Conservation (phyloP, 2,113 vertebrate genomes). For the Heterotilapia buettikoferi region DNA sequence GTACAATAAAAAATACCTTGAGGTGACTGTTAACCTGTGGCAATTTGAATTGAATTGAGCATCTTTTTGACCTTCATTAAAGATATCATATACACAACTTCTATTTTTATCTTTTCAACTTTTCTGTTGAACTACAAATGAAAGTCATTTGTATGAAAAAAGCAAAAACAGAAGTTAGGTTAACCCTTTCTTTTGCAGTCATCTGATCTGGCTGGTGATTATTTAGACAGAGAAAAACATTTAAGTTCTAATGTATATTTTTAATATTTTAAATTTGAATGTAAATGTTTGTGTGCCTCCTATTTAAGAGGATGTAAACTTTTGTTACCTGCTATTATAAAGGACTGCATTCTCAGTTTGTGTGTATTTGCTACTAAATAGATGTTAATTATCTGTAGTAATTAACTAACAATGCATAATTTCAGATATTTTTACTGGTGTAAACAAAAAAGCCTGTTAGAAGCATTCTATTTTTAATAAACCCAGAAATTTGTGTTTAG, state of each 20-base stretch:
- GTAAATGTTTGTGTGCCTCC: background rate
- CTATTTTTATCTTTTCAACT: background rate
- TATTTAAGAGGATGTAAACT: background rate
- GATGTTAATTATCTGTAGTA: background rate
- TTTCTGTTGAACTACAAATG: background rate
- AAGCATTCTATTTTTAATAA: background rate
- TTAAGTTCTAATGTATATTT: background rate
- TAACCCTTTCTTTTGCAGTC: background rate
- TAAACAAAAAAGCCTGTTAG: background rate
- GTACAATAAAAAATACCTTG: background rate
- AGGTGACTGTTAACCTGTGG: background rate
- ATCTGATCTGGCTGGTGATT: background rate
- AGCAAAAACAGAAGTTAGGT: background rate
- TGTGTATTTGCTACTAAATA: background rate
- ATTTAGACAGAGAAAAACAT: background rate
- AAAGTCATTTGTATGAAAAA: background rate
- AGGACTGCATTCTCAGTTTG: background rate
- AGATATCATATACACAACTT: background rate
- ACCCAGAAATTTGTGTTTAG: background rate
- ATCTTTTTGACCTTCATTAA: background rate
- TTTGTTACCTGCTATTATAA: background rate
- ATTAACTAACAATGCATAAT: background rate
- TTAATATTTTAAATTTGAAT: background rate
- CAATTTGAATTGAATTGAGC: background rate
- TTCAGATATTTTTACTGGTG: background rate